A percentile compares a stretch with the other conserved stretches of the same genome.
Conservation (phyloP, 2,797 vertebrate species). For the Galaxias olidus region DNA sequence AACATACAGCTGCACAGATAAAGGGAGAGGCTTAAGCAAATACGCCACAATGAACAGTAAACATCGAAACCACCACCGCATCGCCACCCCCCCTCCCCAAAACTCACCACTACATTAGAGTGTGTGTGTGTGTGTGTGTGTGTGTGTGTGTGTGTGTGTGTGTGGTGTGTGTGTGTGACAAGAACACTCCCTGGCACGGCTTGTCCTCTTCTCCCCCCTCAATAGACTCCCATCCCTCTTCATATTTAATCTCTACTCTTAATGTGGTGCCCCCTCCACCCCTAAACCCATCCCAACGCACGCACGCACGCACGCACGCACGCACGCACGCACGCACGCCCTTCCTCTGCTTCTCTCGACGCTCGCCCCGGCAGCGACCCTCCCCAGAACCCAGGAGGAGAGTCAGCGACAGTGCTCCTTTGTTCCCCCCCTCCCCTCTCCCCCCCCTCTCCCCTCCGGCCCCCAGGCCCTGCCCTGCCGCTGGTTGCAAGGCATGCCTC, state of each 20-base stretch:
- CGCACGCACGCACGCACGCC: conserved; percentile 17
- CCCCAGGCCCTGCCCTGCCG: conserved; percentile 60
- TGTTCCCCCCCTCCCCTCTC: conserved; percentile 73
- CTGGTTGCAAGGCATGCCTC: conserved; percentile 83
- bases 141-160: conserved; percentile 38
- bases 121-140: conserved; percentile 18
- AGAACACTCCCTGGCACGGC: conserved; percentile 42
- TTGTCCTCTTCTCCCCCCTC: conserved; percentile 72
- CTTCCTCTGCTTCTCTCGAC: conserved; percentile 35
- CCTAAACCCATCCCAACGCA: conserved; percentile 10
- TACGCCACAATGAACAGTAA: conserved; percentile 74
- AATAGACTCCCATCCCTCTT: conserved; percentile 63
- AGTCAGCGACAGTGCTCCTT: conserved; percentile 90
- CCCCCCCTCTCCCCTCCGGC: conserved; percentile 48
- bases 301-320: not conserved
- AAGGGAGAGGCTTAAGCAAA: conserved; percentile 75
- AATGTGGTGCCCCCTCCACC: conserved; percentile 62
- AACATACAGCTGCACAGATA: conserved; percentile 76
- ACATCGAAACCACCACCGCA: conserved; percentile 66
- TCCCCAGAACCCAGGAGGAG: conserved; percentile 63
- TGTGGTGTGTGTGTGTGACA: conserved; percentile 28
- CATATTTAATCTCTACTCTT: conserved; percentile 83
- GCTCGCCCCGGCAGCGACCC: conserved; percentile 53
- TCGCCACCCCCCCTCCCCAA: conserved; percentile 34
- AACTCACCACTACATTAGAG: conserved; percentile 49